phyloP scores from a whole-genome alignment of 2,888 invertebrate species.

The Gasteruption jaculator region DNA sequence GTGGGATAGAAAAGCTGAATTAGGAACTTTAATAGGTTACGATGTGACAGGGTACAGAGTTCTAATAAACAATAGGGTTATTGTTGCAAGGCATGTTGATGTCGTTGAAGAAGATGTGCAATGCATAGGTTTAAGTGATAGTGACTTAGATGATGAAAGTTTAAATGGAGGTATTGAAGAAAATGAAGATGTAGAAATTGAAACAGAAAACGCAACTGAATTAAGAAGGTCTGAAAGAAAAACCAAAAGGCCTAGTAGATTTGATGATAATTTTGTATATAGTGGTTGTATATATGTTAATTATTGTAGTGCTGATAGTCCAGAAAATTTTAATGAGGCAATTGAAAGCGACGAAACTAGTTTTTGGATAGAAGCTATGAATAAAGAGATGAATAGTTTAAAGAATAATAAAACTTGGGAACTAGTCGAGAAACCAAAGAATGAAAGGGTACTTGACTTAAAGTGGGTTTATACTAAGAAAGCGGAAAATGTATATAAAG shows the following conservation, averaged over 20 bases:
- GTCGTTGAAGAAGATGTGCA: constrained; percentile 10
- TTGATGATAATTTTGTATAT: not conserved
- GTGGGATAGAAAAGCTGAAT: constrained; percentile 16
- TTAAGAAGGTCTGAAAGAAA: constrained; percentile 1
- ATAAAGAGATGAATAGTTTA: constrained; percentile 3
- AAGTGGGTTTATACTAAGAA: constrained; percentile 2
- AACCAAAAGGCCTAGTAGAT: not conserved
- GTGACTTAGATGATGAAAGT: not conserved
- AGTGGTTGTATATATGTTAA: constrained; percentile 1
- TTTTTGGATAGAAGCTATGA: constrained; percentile 1
- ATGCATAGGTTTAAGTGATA: constrained; percentile 8
- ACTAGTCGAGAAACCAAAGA: constrained; percentile 3
- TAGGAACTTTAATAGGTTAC: constrained; percentile 14
- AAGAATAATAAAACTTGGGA: constrained; percentile 1
- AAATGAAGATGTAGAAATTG: not conserved
- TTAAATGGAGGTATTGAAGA: not conserved
- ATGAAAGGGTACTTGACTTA: not conserved
- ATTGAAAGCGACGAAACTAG: not conserved
- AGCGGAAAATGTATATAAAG: not conserved
- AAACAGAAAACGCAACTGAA: not conserved
- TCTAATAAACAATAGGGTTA: constrained; percentile 7
- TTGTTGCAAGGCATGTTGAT: constrained; percentile 13
- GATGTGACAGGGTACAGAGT: constrained; percentile 9
- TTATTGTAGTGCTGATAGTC: not conserved
- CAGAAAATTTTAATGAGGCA: not conserved